Percentiles rank a stretch among this genome's conserved stretches.
Evolutionary conservation across 2,797 vertebrate genomes (phyloP).

Genomic region (Gymnothorax javanicus): DNA sequence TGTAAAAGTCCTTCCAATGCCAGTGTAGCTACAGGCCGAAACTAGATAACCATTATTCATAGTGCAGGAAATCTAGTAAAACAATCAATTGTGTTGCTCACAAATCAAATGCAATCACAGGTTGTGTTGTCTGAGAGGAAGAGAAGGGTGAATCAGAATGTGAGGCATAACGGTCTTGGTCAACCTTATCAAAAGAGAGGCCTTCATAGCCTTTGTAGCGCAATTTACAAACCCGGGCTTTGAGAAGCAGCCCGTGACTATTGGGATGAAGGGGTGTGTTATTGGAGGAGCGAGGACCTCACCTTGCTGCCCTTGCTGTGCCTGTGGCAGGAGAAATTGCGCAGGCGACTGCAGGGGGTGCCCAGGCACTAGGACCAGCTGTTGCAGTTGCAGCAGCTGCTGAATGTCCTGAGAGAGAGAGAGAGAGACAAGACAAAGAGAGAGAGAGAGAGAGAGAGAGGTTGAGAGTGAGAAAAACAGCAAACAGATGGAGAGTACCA

Average conservation of each 20-base stretch:
- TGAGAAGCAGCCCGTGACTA: too few relatives aligned
- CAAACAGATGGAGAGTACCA: not conserved
- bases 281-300: slow-evolving; percentile 24
- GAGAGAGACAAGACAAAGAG: not conserved
- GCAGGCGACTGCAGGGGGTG: slow-evolving; percentile 82
- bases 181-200: too few relatives aligned
- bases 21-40: not conserved
- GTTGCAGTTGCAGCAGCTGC: slow-evolving; percentile 90
- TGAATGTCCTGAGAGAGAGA: slow-evolving; percentile 82
- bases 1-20: not conserved
- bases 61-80: not conserved
- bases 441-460: not conserved
- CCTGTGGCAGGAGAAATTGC: slow-evolving; percentile 89
- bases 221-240: too few relatives aligned
- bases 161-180: not conserved
- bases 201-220: too few relatives aligned
- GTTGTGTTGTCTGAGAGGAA: not conserved
- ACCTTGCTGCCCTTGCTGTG: slow-evolving; percentile 93
- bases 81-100: not conserved
- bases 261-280: not conserved
- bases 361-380: slow-evolving; percentile 87
- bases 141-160: not conserved
- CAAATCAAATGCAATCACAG: not conserved
- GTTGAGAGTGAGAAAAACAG: slow-evolving; percentile 46
- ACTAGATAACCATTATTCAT: not conserved